Conservation (phyloP, 2,888 invertebrate genomes). For the Thera obeliscata region DNA sequence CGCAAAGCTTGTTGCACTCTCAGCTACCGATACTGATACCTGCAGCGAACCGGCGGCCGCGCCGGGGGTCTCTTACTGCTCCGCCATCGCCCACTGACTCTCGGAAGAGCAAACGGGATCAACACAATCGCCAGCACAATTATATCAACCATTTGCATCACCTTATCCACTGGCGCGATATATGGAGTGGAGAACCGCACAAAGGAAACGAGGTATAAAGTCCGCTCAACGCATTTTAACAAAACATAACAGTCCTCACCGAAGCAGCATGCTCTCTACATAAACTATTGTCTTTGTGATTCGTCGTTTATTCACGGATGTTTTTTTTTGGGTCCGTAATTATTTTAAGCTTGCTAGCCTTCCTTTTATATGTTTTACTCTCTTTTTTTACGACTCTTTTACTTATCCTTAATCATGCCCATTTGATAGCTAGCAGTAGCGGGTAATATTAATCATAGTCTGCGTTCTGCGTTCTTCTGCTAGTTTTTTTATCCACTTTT, state of each 20-base stretch:
- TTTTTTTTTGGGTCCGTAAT: conserved; percentile 31
- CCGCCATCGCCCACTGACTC: conserved; percentile 81
- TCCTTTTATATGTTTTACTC: neutral
- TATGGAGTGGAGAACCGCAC: conserved; percentile 78
- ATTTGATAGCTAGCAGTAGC: conserved; percentile 11
- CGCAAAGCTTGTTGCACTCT: conserved; percentile 67
- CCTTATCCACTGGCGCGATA: conserved; percentile 79
- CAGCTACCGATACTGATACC: conserved; percentile 65
- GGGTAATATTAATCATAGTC: conserved; percentile 14
- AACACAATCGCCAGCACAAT: conserved; percentile 69
- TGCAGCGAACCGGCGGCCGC: conserved; percentile 51
- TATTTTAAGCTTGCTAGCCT: neutral
- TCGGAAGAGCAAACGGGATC: conserved; percentile 70
- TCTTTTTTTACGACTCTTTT: neutral
- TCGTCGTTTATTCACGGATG: conserved; percentile 37
- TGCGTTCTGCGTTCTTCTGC: neutral
- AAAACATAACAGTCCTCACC: conserved; percentile 41
- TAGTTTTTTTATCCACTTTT: conserved; percentile 23
- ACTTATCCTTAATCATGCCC: conserved; percentile 9
- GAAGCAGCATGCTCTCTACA: conserved; percentile 45
- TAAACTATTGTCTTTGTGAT: conserved; percentile 44
- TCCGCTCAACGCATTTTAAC: conserved; percentile 30
- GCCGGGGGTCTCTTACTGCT: conserved; percentile 76
- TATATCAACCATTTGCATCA: conserved; percentile 79
- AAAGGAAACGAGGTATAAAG: conserved; percentile 75